A percentile compares a stretch with the other conserved stretches of the same genome.
These are phyloP conservation scores for Epistrophe eligans DNA, from an alignment of 2,888 invertebrate species.

Conservation along the genomic window DNA sequence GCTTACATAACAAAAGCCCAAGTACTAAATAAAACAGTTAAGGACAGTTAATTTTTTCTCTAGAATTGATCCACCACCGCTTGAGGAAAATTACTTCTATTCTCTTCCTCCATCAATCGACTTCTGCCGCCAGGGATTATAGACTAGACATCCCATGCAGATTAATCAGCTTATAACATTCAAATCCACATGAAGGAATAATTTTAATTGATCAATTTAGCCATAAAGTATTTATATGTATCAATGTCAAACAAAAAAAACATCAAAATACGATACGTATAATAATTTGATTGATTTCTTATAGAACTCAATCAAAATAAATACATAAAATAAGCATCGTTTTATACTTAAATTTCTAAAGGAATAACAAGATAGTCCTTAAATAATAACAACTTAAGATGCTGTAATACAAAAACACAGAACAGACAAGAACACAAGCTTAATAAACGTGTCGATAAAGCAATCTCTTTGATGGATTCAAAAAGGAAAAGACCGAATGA, in stretches of 20 bases:
- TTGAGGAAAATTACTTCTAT: too few species aligned
- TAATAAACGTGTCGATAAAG: conserved; percentile 66
- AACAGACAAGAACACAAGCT: conserved; percentile 53
- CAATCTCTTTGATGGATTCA: conserved; percentile 70
- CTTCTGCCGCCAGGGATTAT: too few species aligned
- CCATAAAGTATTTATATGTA: not conserved
- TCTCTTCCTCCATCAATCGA: too few species aligned
- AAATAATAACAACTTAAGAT: conserved; percentile 19
- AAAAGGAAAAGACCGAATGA: conserved; percentile 3
- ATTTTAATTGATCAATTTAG: conserved; percentile 51
- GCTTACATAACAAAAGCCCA: too few species aligned
- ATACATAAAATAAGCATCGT: conserved; percentile 46
- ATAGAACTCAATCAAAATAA: conserved; percentile 46
- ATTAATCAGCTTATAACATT: conserved; percentile 35
- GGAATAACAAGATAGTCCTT: conserved; percentile 10
- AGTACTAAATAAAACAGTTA: too few species aligned
- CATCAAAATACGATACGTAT: not conserved
- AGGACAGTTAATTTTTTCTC: too few species aligned
- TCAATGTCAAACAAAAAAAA: not conserved
- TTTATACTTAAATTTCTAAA: conserved; percentile 42
- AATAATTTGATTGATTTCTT: conserved; percentile 36
- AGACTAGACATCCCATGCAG: too few species aligned
- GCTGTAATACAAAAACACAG: conserved; percentile 10
- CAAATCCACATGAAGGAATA: conserved; percentile 25
- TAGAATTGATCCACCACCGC: too few species aligned